These are phyloP conservation scores for Paralichthys olivaceus DNA, from an alignment of 2,113 vertebrate species.

Conservation along the genomic window DNA sequence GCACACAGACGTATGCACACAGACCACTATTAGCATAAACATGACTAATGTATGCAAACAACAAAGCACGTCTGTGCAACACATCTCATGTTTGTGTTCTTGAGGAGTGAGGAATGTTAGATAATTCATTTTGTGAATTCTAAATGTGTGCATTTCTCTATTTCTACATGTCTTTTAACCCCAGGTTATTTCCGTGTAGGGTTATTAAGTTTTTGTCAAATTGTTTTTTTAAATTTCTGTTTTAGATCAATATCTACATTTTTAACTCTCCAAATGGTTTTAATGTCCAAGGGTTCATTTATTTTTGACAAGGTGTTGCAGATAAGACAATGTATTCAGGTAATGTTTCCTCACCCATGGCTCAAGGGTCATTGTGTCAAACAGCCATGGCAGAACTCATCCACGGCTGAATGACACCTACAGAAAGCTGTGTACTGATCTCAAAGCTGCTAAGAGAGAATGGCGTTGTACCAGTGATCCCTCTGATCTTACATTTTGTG, in stretches of 20 bases:
- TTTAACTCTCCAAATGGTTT: neutral
- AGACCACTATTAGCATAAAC: constrained; percentile 22
- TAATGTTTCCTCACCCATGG: neutral
- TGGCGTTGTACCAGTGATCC: neutral
- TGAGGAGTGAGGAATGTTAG: neutral
- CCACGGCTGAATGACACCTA: neutral
- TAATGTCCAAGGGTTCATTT: neutral
- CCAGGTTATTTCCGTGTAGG: neutral
- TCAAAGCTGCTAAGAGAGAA: neutral
- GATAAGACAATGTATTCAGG: too few relatives aligned
- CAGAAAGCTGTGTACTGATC: neutral
- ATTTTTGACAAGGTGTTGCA: neutral
- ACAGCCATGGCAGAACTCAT: neutral
- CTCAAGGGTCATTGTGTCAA: neutral
- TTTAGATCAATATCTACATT: too few relatives aligned
- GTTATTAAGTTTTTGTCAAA: too few relatives aligned
- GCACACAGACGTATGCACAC: constrained; percentile 25
- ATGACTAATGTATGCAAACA: constrained; percentile 26
- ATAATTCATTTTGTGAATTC: neutral
- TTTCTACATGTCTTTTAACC: neutral
- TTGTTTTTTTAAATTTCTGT: too few relatives aligned
- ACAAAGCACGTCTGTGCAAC: constrained; percentile 5
- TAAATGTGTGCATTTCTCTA: neutral
- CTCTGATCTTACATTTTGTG: neutral
- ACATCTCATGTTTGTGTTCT: constrained; percentile 7